Evolutionary conservation across 2,797 vertebrate species (phyloP).

Genomic region (Onychomys leucogaster): DNA sequence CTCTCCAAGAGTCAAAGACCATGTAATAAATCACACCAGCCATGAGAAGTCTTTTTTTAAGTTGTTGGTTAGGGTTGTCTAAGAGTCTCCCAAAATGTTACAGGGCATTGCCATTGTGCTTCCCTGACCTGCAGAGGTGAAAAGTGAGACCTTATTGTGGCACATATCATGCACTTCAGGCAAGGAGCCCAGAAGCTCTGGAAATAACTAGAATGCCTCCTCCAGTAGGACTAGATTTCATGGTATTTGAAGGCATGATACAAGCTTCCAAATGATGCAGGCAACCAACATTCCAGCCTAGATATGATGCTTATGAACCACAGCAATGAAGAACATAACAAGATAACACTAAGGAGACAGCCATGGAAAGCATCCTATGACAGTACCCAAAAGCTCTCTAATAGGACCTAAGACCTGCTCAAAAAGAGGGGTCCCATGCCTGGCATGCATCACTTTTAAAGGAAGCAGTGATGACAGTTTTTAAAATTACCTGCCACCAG

Average conservation of each 20-base stretch:
- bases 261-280: neutral
- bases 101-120: neutral
- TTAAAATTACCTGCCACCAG: neutral
- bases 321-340: neutral
- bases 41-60: neutral
- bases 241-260: neutral
- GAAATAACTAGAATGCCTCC: neutral
- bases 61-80: neutral
- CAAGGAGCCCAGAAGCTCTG: neutral
- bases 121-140: neutral
- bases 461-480: neutral
- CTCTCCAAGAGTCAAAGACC: neutral
- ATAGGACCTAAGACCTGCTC: neutral
- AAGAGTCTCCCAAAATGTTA: neutral
- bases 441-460: neutral
- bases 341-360: neutral
- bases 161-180: neutral
- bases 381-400: neutral
- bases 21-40: neutral
- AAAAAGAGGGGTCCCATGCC: neutral
- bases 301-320: neutral
- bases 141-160: neutral
- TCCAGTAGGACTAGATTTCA: neutral
- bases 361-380: neutral
- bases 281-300: neutral